Percentiles rank a stretch among this genome's conserved stretches.
Conservation (phyloP, 2,113 vertebrate genomes). For the Tragelaphus imberbis region DNA sequence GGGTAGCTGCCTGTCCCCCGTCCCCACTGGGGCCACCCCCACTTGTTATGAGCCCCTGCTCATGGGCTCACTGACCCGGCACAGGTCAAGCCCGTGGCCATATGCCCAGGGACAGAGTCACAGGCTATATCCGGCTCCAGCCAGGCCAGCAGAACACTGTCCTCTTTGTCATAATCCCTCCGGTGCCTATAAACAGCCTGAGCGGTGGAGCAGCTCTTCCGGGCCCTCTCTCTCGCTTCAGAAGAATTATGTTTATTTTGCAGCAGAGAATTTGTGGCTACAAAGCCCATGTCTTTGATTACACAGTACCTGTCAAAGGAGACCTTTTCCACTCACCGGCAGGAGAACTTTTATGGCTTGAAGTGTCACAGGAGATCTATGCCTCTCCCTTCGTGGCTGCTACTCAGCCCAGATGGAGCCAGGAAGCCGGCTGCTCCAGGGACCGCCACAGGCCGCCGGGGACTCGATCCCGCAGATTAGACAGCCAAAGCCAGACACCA, state of each 20-base stretch:
- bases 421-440: fast-evolving
- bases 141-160: background rate
- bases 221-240: background rate
- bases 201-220: fast-evolving
- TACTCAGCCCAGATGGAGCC: background rate
- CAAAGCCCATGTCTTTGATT: background rate
- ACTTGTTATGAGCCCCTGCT: fast-evolving
- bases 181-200: fast-evolving
- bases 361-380: fast-evolving
- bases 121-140: background rate
- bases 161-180: background rate
- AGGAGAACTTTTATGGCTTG: background rate
- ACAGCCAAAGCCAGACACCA: background rate
- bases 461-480: fast-evolving
- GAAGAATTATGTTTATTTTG: background rate
- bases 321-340: background rate
- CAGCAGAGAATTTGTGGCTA: background rate
- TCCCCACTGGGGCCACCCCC: too few species aligned
- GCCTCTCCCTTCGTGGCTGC: fast-evolving
- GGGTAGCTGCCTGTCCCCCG: too few species aligned
- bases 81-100: background rate
- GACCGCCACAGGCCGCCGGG: fast-evolving
- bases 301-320: background rate
- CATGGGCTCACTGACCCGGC: background rate
- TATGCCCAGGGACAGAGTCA: background rate